These are phyloP conservation scores for Eupithecia centaureata DNA, from an alignment of 2,888 invertebrate genomes.

Conservation along the genomic window DNA sequence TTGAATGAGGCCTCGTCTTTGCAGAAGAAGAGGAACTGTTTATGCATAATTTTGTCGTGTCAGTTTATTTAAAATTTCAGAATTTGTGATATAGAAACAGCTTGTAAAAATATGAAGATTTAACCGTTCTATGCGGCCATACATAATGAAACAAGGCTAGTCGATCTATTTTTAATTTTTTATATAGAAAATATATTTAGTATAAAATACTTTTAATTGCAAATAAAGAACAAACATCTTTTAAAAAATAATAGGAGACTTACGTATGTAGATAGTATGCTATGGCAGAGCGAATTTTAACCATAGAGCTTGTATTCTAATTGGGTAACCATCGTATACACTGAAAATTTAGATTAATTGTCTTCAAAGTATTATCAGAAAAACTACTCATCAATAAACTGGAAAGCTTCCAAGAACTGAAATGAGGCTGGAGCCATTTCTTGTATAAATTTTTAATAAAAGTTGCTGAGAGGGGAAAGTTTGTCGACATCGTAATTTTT, in stretches of 20 bases:
- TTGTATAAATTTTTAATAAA: constrained; percentile 62
- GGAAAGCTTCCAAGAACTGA: constrained; percentile 49
- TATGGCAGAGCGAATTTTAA: too few species aligned
- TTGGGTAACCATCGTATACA: background rate
- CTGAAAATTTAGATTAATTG: background rate
- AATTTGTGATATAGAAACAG: background rate
- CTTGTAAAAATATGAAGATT: background rate
- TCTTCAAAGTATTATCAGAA: constrained; percentile 5
- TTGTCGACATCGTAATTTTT: constrained; percentile 55
- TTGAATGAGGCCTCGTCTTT: constrained; percentile 9
- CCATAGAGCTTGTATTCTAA: too few species aligned
- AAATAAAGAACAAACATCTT: too few species aligned
- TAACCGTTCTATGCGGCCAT: background rate
- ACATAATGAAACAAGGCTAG: too few species aligned
- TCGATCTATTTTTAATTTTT: too few species aligned
- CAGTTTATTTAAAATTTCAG: background rate
- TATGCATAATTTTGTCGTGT: background rate
- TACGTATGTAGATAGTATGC: too few species aligned
- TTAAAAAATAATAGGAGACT: too few species aligned
- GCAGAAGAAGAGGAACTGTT: background rate
- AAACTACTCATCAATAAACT: constrained; percentile 44
- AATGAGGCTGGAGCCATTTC: constrained; percentile 52
- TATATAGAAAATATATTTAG: too few species aligned
- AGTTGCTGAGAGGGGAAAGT: constrained; percentile 56
- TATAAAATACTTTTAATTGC: too few species aligned